A percentile compares a stretch with the other conserved stretches of the same genome.
These are phyloP conservation scores for Hippotragus niger DNA, from an alignment of 2,113 vertebrate genomes.

Conservation along the genomic window DNA sequence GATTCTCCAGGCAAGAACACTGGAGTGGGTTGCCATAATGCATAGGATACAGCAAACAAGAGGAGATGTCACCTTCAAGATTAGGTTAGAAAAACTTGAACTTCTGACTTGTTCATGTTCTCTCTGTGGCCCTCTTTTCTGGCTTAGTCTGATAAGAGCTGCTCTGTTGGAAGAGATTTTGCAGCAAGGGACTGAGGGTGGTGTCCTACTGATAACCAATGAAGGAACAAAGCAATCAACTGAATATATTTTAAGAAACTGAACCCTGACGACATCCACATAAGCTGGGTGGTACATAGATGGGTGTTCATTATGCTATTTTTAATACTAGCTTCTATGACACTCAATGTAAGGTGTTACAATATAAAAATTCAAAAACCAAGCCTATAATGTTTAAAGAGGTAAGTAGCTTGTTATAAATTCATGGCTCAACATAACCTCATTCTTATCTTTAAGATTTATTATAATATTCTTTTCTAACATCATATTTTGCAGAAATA, in stretches of 20 bases:
- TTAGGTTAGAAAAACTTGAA: not conserved
- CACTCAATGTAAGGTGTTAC: not conserved
- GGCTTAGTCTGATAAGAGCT: not conserved
- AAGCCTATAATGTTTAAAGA: not conserved
- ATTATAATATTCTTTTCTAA: not conserved
- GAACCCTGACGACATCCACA: not conserved
- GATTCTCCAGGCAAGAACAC: no score
- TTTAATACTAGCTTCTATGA: not conserved
- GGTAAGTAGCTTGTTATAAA: not conserved
- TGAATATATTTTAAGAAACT: not conserved
- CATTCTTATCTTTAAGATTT: not conserved
- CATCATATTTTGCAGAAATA: not conserved
- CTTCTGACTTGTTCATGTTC: not conserved
- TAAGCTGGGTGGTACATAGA: not conserved
- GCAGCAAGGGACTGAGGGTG: not conserved
- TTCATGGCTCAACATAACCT: not conserved
- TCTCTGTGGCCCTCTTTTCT: not conserved
- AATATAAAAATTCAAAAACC: not conserved
- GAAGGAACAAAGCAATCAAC: not conserved
- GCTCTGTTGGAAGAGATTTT: not conserved
- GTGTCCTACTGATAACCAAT: not conserved
- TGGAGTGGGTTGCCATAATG: not conserved
- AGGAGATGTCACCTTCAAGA: not conserved
- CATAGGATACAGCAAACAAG: not conserved
- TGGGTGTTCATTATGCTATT: not conserved